Conservation (phyloP, 2,888 invertebrate species). For the Lottia scabra region DNA sequence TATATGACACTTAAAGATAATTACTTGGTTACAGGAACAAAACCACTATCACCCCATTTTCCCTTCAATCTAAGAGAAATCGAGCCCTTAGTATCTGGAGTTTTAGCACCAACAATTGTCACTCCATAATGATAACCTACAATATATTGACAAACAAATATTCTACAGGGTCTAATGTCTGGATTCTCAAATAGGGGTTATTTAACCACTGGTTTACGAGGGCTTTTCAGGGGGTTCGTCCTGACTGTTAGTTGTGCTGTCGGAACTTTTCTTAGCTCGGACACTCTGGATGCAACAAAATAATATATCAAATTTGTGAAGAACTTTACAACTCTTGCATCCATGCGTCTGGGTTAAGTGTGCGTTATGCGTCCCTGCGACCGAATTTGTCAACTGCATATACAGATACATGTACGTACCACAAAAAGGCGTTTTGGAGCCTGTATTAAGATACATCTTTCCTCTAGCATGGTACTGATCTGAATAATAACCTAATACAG, state of each 20-base stretch:
- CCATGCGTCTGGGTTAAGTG: neutral
- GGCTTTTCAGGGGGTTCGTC: too few relatives aligned
- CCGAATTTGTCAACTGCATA: neutral
- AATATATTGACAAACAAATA: too few relatives aligned
- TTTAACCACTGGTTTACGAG: too few relatives aligned
- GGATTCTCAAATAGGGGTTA: too few relatives aligned
- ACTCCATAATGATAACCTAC: conserved; percentile 40
- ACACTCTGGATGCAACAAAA: too few relatives aligned
- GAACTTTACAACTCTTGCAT: too few relatives aligned
- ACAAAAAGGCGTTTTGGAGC: conserved; percentile 93
- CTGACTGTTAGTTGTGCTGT: too few relatives aligned
- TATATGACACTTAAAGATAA: too few relatives aligned
- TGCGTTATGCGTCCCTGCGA: neutral
- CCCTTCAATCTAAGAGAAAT: conserved; percentile 39
- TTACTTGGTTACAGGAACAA: conserved; percentile 37
- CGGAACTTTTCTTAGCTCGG: too few relatives aligned
- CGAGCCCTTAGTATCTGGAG: conserved; percentile 34
- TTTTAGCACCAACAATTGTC: conserved; percentile 19
- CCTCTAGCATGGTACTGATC: conserved; percentile 86
- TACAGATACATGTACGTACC: conserved; percentile 72
- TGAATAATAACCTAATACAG: conserved; percentile 95
- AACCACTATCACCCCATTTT: conserved; percentile 35
- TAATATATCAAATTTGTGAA: too few relatives aligned
- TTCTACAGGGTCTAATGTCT: too few relatives aligned
- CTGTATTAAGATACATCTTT: conserved; percentile 84